Evolutionary conservation across 1,140 invertebrate genomes (phyloP).

Genomic region (Macrosteles quadrilineatus): DNA sequence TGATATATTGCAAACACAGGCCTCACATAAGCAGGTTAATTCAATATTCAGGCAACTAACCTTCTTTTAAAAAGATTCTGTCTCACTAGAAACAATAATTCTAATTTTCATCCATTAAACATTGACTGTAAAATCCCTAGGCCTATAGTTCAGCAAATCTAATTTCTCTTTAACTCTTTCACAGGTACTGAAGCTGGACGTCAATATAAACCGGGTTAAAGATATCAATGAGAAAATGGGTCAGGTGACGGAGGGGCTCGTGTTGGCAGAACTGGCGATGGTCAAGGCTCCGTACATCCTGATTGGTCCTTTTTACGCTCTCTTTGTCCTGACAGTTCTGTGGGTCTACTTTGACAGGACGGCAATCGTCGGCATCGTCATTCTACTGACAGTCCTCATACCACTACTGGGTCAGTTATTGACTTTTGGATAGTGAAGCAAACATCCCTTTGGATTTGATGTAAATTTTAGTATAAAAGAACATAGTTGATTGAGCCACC

Average conservation of each 20-base stretch:
- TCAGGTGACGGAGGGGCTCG: conserved; percentile 19
- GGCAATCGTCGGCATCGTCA: conserved; percentile 7
- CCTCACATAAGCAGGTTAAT: too few species aligned
- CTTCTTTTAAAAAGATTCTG: too few species aligned
- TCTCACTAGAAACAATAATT: too few species aligned
- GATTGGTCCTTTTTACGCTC: conserved; percentile 26
- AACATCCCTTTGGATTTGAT: too few species aligned
- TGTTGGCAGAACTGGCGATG: conserved; percentile 18
- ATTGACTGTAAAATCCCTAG: too few species aligned
- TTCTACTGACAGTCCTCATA: conserved; percentile 10
- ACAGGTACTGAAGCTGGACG: conserved; percentile 16
- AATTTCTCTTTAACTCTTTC: too few species aligned
- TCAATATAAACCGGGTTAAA: conserved; percentile 4
- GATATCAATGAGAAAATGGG: conserved; percentile 26
- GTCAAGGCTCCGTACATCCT: conserved; percentile 22
- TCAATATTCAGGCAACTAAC: too few species aligned
- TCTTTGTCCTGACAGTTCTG: conserved; percentile 4
- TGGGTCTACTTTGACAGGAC: conserved; percentile 25
- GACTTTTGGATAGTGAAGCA: background rate
- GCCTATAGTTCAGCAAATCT: too few species aligned
- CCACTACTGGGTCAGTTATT: conserved; percentile 5
- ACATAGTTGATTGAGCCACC: too few species aligned
- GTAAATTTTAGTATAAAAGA: too few species aligned
- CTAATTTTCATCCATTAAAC: too few species aligned
- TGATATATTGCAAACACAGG: too few species aligned